Conservation (phyloP, 2,113 vertebrate genomes). For the Phocoena phocoena region DNA sequence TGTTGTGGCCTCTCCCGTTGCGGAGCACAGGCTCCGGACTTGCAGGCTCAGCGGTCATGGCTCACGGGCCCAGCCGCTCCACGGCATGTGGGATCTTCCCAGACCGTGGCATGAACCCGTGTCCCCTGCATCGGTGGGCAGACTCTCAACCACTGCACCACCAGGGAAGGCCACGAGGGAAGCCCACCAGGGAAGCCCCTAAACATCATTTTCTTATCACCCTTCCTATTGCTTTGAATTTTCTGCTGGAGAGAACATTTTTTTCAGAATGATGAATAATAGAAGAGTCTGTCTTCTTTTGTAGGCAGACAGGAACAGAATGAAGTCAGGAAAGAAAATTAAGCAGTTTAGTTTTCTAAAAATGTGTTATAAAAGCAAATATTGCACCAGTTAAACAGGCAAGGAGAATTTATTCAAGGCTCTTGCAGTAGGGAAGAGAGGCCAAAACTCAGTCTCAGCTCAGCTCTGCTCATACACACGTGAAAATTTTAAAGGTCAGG, state of each 20-base stretch:
- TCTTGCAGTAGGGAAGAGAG: background rate
- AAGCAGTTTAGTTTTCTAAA: background rate
- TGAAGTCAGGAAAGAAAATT: background rate
- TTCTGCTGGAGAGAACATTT: background rate
- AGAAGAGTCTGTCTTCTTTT: background rate
- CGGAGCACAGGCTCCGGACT: accelerated
- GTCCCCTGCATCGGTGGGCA: accelerated
- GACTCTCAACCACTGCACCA: too few species aligned
- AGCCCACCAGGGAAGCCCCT: too few species aligned
- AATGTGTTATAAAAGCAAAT: background rate
- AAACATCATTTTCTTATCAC: too few species aligned
- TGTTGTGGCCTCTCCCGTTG: too few species aligned
- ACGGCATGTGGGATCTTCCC: too few species aligned
- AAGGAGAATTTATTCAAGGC: background rate
- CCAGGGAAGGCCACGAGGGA: too few species aligned
- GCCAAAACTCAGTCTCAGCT: background rate
- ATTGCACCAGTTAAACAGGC: background rate
- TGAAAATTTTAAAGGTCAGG: too few species aligned
- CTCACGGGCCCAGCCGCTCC: too few species aligned
- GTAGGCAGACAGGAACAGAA: background rate
- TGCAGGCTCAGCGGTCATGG: too few species aligned
- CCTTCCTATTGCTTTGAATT: background rate
- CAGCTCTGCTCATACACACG: background rate
- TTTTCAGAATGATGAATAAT: background rate
- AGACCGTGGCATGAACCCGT: too few species aligned